Evolutionary conservation across 64 coral and sea anemone genomes (phyloP).

Genomic region (Anthopleura sola): DNA sequence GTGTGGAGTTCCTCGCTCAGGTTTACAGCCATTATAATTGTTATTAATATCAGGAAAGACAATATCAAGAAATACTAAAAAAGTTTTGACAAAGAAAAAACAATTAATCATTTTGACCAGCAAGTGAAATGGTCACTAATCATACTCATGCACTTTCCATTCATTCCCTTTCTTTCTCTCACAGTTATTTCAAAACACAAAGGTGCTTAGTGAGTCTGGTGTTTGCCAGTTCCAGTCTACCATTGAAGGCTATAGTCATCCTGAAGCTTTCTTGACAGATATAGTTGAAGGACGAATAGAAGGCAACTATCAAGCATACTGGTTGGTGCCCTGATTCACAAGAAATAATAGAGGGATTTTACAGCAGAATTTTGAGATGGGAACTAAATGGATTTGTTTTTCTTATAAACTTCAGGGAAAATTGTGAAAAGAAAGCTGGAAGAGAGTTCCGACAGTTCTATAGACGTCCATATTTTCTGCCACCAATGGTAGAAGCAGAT

Average conservation of each 20-base stretch:
- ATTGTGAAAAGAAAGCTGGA: constrained; percentile 68
- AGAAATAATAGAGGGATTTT: too few relatives aligned
- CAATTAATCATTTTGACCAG: too few relatives aligned
- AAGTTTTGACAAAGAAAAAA: too few relatives aligned
- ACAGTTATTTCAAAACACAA: constrained; percentile 55
- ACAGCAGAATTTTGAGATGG: too few relatives aligned
- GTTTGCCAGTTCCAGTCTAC: constrained; percentile 76
- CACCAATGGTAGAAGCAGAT: constrained; percentile 74
- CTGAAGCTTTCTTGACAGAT: constrained; percentile 41
- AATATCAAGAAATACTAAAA: too few relatives aligned
- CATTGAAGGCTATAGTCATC: constrained; percentile 21
- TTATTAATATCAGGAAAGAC: too few relatives aligned
- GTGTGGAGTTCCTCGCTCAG: constrained; percentile 64
- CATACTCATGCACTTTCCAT: too few relatives aligned
- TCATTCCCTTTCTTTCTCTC: neutral
- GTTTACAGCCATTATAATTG: neutral
- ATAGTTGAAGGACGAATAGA: constrained; percentile 32
- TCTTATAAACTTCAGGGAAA: constrained; percentile 39
- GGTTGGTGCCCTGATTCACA: constrained; percentile 20
- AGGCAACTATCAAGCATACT: constrained; percentile 59
- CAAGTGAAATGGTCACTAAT: too few relatives aligned
- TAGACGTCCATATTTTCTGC: constrained; percentile 80
- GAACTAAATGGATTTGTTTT: neutral
- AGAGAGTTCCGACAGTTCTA: constrained; percentile 78
- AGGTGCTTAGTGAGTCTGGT: constrained; percentile 7